phyloP scores from a whole-genome alignment of 2,113 vertebrate genomes.

The Thamnaconus septentrionalis region DNA sequence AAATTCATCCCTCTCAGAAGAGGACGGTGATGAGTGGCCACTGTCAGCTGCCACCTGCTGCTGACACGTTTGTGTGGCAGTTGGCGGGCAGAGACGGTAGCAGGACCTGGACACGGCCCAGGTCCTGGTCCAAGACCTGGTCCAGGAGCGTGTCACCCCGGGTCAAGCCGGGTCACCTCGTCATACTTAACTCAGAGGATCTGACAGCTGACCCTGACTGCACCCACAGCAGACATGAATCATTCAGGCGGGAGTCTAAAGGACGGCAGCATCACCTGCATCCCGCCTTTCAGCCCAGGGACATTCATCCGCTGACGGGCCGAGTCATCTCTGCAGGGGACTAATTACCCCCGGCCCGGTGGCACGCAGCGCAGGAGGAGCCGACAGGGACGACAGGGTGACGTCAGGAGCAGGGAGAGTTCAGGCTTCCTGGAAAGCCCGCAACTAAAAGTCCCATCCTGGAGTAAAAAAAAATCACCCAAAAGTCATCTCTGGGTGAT shows the following conservation, averaged over 20 bases:
- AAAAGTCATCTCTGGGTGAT: too few relatives aligned
- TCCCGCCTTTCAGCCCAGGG: slow-evolving; percentile 52
- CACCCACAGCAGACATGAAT: slow-evolving; percentile 57
- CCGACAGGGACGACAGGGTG: not conserved
- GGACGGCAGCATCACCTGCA: slow-evolving; percentile 39
- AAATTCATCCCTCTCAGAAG: too few relatives aligned
- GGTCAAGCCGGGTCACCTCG: slow-evolving; percentile 24
- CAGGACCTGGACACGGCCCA: too few relatives aligned
- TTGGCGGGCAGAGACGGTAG: too few relatives aligned
- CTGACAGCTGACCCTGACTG: slow-evolving; percentile 20
- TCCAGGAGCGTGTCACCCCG: not conserved
- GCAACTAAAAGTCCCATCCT: too few relatives aligned
- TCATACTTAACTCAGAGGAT: slow-evolving; percentile 24
- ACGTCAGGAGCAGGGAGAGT: not conserved
- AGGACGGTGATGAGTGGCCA: too few relatives aligned
- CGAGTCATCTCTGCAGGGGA: slow-evolving; percentile 48
- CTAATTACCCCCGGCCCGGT: slow-evolving; percentile 49
- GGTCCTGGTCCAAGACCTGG: not conserved
- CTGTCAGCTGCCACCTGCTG: not conserved
- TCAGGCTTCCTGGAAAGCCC: too few relatives aligned
- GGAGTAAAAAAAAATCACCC: too few relatives aligned
- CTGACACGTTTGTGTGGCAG: slow-evolving; percentile 8
- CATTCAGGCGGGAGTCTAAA: slow-evolving; percentile 51
- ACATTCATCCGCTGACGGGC: slow-evolving; percentile 57
- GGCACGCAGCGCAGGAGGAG: too few relatives aligned